Evolutionary conservation across 2,888 invertebrate genomes (phyloP).

Genomic region (Chaitophorus viminalis): DNA sequence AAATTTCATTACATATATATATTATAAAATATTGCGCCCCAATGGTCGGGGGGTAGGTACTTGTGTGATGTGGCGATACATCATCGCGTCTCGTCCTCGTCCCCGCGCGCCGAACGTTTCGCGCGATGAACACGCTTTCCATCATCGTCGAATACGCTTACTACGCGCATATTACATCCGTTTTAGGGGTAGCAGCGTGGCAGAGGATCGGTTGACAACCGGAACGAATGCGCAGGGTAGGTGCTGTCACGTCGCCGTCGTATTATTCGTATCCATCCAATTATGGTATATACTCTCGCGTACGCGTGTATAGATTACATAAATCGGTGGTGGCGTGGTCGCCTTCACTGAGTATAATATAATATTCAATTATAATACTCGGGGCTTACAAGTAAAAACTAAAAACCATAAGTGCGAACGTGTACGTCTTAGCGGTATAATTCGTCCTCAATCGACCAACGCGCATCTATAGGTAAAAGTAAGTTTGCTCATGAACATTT

Average conservation of each 20-base stretch:
- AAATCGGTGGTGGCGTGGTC: neutral
- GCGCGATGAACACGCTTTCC: constrained; percentile 46
- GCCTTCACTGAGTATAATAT: neutral
- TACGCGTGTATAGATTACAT: neutral
- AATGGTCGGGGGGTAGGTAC: no score
- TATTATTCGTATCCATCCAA: constrained; percentile 23
- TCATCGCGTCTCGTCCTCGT: constrained; percentile 15
- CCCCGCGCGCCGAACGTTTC: neutral
- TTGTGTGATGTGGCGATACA: neutral
- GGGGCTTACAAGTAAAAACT: no score
- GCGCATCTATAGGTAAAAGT: no score
- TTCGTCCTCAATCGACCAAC: no score
- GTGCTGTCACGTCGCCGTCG: constrained; percentile 44
- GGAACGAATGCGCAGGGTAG: constrained; percentile 17
- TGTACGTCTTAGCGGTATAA: no score
- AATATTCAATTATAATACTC: no score
- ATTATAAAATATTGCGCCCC: neutral
- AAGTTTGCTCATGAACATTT: no score
- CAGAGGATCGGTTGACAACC: constrained; percentile 10
- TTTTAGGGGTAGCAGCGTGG: neutral
- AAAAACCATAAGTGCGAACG: no score
- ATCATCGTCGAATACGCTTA: constrained; percentile 46
- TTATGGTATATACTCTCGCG: neutral
- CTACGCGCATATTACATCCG: constrained; percentile 6
- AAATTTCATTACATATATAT: neutral